Evolutionary conservation across 2,888 invertebrate genomes (phyloP), one percentile per base, ranked within the genome.

Genomic region (Pachycephus smyrnensis): DNA sequence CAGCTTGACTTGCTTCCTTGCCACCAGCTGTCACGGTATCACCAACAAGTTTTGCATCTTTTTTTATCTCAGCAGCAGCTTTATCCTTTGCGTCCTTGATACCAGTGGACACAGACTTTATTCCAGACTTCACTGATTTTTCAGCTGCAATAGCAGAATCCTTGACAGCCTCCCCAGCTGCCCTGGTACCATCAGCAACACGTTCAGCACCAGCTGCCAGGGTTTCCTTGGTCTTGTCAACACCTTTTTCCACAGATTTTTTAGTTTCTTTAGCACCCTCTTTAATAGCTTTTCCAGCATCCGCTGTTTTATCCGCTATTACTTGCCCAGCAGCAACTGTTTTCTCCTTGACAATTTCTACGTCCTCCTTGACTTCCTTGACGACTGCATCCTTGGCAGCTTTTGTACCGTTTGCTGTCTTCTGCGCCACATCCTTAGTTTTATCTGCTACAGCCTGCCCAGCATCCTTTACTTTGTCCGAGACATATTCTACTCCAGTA

Each of bases 81-180:
- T 93, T 93, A 89, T 94, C 93, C 89, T 92, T 92, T 1, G 91
- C 92, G 85, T 93, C 93, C 86, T 93, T 93, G 87, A 93, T 92
- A 11, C 93, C 93, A 83, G 92, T 89, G 78, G 93, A 82, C 82
- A 93, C 93, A 80, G 92, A 92, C 69, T 92, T 93, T 31, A 92
- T 93, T 90, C 93, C 92, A 73, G 92, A 92, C 88, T 93, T 93
- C 37, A 76, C 80, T 69, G 37, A 15, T 37, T 93, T 92, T 23
- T 93, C 86, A 4, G 92, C 84, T 23, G 93, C 93, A 85, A 93
- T 93, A 79, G 93, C 93, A 82, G 93, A 93, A 9, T 93, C 93
- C 1, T 92, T 92, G 1, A 93, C 69, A 75, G 76, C 80, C 23
- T 77, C 55, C 31, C 69, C 69, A 73, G 69, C 77, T 73, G 78